Evolutionary conservation across 2,888 invertebrate species (phyloP), one percentile per base, ranked within the genome.

Genomic region (Drosophila barbarae): DNA sequence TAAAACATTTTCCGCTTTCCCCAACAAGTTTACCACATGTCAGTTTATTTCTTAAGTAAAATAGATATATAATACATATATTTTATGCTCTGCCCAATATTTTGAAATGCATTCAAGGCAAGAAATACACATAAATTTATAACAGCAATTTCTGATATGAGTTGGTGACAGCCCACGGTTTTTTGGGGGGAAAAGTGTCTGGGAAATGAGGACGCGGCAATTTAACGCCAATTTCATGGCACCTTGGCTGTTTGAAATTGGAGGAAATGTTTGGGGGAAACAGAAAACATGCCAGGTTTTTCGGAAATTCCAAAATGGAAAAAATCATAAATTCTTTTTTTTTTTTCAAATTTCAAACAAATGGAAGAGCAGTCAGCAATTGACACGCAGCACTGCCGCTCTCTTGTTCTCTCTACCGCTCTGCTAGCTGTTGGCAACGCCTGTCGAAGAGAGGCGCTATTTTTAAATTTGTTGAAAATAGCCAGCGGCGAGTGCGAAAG

Each of bases 381-480:
- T 49, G 54, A 32, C 39, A 63, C 56, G 49, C 42, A 63, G 49
- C 71, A 56, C 10, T 35, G 13, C 28, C 10, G 42, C 26, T 26
- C 32, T 50, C 21, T 15, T n/a, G 36, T 10, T 15, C 32, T 6
- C 30, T 23, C 36, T 35, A 30, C 39, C n/a, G 34, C 21, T 39
- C 21, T 39, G 7, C 28, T 46, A 38, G 34, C 42, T 54, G 78
- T 71, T 80, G 80, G 80, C 80, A 80, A 72, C 67, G 77, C 71
- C 66, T 71, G 60, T 13, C 1, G 49, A 49, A 13, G 39, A 35
- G 67, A 41, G 36, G 73, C 72, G 79, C 83, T 86, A 86, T 86
- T 85, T 85, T 84, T 85, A 84, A 85, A 86, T 70, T 65, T 36
- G 52, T 60, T 70, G 54, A 50, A 74, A 84, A 84, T 78, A 74